Base-by-base conservation (phyloP, 2,888 invertebrate species). In the Steinernema hermaphroditum region DNA sequence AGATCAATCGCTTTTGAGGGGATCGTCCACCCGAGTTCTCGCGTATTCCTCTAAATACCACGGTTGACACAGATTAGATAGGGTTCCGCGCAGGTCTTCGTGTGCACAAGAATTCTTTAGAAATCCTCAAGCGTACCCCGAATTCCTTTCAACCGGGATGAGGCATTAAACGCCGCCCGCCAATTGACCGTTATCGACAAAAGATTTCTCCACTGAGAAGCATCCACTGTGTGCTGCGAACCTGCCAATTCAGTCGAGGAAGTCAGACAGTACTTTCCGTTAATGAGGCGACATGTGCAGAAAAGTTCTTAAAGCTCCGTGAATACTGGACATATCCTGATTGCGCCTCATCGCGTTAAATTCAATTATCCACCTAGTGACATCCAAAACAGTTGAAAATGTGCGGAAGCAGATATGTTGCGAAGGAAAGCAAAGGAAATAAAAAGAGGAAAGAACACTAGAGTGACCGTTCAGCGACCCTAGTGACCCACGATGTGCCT, bases 1-100 rank as follows among this genome's bases (percentile, higher is more conserved):
- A 62, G 62, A 62, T 62, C 62, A 62, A 62, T 32, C 62, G 29
- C 62, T 34, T 29, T 62, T 62, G 62, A 62, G 62, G 29, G 62
- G 32, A 62, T 16, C 62, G 62, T 8, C 32, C 62, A 62, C 16
- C 62, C 32, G 62, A 62, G 32, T 62, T 62, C 16, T 16, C 62
- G 62, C 62, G 27, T 62, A 29, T 62, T 62, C 32, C 62, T 62
- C 62, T 62, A 62, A 62, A 62, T 62, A 62, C 62, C 62, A 32
- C 62, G 32, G 62, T 62, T 62, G 62, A 62, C 62, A 62, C 62
- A 62, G 62, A 62, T 62, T 62, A 62, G 62, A 62, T 62, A 62
- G 62, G 62, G 29, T 62, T 62, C 27, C 32, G 27, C 62, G 62
- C 34, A 16, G 22, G 32, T 29, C 62, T 32, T 32, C 27, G 62